Conservation (phyloP, 2,113 vertebrate genomes). For the Macrotis lagotis region DNA sequence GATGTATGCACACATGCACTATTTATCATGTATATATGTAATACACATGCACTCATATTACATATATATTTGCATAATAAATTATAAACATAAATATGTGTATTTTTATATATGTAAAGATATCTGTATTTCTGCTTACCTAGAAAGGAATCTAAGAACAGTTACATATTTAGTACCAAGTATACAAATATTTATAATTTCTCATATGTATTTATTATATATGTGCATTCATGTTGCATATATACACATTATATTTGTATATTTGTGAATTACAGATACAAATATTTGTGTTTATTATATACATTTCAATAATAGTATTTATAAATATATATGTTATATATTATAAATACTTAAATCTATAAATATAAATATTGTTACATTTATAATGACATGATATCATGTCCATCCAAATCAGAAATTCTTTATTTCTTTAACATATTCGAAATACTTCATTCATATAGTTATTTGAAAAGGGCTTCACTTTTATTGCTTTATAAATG, state of each 20-base stretch:
- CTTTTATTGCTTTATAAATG: conserved; percentile 4
- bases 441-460: conserved; percentile 27
- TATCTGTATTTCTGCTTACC: too few species aligned
- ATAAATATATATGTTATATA: too few species aligned
- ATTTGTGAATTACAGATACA: neutral
- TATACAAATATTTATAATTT: too few species aligned
- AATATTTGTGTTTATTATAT: neutral
- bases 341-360: too few species aligned
- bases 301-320: neutral
- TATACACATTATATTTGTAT: too few species aligned
- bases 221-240: too few species aligned
- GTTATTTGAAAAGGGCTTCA: conserved; percentile 22
- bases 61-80: neutral
- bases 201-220: too few species aligned
- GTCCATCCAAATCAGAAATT: conserved; percentile 45
- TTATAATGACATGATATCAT: conserved; percentile 29
- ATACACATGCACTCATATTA: too few species aligned
- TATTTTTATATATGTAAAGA: too few species aligned
- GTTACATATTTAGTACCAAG: too few species aligned
- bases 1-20: neutral
- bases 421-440: conserved; percentile 31
- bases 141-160: too few species aligned
- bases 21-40: too few species aligned
- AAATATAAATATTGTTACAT: conserved; percentile 18
- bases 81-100: neutral